Evolutionary conservation across 2,797 vertebrate species (phyloP), one percentile per base, ranked within the genome.

Genomic region (Basileuterus tristriatus): DNA sequence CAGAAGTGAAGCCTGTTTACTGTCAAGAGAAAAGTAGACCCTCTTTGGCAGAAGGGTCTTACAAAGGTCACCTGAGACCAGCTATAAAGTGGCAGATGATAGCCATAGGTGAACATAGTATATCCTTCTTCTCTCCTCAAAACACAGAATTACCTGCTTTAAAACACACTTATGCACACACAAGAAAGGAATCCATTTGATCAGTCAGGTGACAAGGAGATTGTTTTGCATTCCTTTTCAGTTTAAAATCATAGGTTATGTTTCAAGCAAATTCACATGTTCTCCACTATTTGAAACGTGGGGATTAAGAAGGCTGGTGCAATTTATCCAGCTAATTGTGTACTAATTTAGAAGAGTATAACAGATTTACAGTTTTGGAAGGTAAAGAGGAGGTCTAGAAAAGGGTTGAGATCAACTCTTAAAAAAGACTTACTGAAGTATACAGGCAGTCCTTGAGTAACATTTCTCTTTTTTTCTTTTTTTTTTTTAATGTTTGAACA

Each of bases 91-190:
- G 56, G 53, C 22, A 94, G 17, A 8, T 53, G 39, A 84, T 52
- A 91, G 44, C 6, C 52, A 7, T 29, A 2, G 9, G 23, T 46
- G 56, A 52, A 59, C 52, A 23, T 0, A n/a, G 5, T 14, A 29
- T 55, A 72, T 78, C 17, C 15, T 65, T 53, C 62, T 53, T 87
- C 30, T 52, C 43, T 78, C 59, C 36, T 81, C 62, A 81, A 75
- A 91, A 83, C 52, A 10, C 72, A 78, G 50, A 90, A 72, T 81
- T 78, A 49, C 32, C 43, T 83, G 53, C 58, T 94, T 86, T 88
- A 64, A 93, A 85, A 78, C 34, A 49, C 60, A 59, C 30, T 43
- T 11, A 37, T 20, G 44, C 7, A 32, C 23, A 43, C 24, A 37
- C 8, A 27, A 63, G 55, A 44, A 74, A 56, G 46, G 20, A 77